phyloP scores from a whole-genome alignment of 2,888 invertebrate species.

The Bellardia bayeri region DNA sequence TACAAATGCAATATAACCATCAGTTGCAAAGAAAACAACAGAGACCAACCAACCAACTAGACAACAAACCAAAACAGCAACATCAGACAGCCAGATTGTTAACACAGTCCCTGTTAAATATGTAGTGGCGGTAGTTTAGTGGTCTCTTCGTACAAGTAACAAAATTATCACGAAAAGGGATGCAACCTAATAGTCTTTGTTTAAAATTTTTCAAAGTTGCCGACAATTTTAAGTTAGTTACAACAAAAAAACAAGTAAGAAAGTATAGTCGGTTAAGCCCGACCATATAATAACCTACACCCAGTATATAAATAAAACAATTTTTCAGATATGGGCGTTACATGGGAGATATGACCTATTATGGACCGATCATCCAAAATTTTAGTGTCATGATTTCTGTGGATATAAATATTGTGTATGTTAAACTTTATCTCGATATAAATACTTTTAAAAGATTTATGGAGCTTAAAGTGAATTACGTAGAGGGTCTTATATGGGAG shows the following conservation, averaged over 20 bases:
- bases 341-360: too few species aligned
- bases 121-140: constrained; percentile 19
- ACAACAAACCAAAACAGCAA: constrained; percentile 37
- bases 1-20: constrained; percentile 14
- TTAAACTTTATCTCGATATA: too few species aligned
- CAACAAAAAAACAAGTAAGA: constrained; percentile 54
- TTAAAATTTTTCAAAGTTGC: constrained; percentile 68
- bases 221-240: constrained; percentile 65
- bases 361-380: too few species aligned
- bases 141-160: neutral
- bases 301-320: too few species aligned
- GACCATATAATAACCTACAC: too few species aligned
- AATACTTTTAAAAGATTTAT: too few species aligned
- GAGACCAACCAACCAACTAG: neutral
- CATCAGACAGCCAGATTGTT: constrained; percentile 11
- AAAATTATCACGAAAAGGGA: constrained; percentile 36
- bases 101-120: constrained; percentile 19
- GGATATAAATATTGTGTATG: too few species aligned
- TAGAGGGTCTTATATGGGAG: too few species aligned
- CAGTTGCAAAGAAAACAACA: neutral
- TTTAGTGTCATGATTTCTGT: too few species aligned
- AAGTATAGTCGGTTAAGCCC: too few species aligned
- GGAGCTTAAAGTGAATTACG: too few species aligned
- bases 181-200: constrained; percentile 71
- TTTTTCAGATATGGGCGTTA: too few species aligned